These are phyloP conservation scores for Anoplius nigerrimus DNA, from an alignment of 2,888 invertebrate genomes.

Conservation along the genomic window DNA sequence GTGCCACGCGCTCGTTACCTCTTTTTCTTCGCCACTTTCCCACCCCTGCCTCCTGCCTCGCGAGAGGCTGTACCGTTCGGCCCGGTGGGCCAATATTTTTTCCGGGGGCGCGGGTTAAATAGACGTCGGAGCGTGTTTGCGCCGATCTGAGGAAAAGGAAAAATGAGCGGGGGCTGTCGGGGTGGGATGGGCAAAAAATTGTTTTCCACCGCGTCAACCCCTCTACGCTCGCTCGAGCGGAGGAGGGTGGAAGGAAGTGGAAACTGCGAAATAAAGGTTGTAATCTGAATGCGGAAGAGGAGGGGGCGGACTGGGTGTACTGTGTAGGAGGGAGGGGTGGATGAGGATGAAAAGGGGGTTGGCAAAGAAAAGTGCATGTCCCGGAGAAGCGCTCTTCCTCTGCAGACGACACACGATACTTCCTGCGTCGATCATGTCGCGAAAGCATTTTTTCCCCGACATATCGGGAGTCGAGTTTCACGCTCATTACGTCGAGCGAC, in stretches of 20 bases:
- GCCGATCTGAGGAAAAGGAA: slow-evolving; percentile 9
- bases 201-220: background rate
- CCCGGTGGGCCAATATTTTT: background rate
- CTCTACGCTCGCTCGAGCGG: no score
- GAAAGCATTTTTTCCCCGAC: no score
- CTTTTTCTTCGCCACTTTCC: slow-evolving; percentile 17
- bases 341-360: no score
- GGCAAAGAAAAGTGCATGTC: background rate
- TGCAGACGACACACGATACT: no score
- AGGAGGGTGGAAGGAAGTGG: no score
- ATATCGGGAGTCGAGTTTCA: background rate
- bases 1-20: slow-evolving; percentile 36
- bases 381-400: background rate
- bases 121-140: slow-evolving; percentile 23
- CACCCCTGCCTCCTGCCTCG: no score
- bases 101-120: slow-evolving; percentile 21
- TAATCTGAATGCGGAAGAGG: no score
- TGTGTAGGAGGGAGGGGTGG: no score
- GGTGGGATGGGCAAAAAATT: slow-evolving; percentile 12
- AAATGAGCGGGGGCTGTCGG: background rate
- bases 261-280: no score
- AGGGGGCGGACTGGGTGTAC: no score
- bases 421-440: no score
- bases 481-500: slow-evolving; percentile 1
- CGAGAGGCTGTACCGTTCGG: background rate